Evolutionary conservation across 2,797 vertebrate species (phyloP).

Genomic region (Danio tinwini): DNA sequence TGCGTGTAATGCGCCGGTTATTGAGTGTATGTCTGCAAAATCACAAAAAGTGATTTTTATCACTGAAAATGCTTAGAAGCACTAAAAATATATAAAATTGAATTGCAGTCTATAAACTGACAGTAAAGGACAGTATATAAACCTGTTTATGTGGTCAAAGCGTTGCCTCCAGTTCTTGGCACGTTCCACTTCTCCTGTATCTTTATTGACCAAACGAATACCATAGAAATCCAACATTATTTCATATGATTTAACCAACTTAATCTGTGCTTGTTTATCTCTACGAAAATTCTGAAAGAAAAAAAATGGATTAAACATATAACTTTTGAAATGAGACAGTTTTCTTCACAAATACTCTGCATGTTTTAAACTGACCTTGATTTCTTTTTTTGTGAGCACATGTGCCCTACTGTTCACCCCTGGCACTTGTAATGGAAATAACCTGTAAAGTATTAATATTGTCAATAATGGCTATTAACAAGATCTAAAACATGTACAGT

Average conservation of each 20-base stretch:
- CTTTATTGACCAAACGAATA: conserved; percentile 71
- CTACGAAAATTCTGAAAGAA: conserved; percentile 77
- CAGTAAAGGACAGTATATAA: conserved; percentile 17
- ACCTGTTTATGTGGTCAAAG: conserved; percentile 88
- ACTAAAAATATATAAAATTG: no score
- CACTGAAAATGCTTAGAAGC: not conserved
- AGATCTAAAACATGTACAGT: not conserved
- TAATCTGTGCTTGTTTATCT: conserved; percentile 66
- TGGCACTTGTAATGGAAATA: conserved; percentile 89
- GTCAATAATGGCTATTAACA: not conserved
- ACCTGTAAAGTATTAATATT: conserved; percentile 72
- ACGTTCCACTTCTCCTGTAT: conserved; percentile 77
- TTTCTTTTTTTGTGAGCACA: conserved; percentile 81
- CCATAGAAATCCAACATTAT: conserved; percentile 97
- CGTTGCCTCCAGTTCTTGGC: conserved; percentile 78
- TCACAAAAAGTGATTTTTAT: not conserved
- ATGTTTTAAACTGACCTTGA: conserved; percentile 74
- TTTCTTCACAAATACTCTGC: not conserved
- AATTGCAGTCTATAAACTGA: no score
- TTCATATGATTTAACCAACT: conserved; percentile 83
- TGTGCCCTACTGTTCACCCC: conserved; percentile 85
- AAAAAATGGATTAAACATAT: not conserved
- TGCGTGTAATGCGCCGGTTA: conserved; percentile 91
- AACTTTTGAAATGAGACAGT: not conserved
- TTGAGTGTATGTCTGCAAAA: conserved; percentile 85